Conservation (phyloP, 2,113 vertebrate species). For the Acinonyx jubatus region DNA sequence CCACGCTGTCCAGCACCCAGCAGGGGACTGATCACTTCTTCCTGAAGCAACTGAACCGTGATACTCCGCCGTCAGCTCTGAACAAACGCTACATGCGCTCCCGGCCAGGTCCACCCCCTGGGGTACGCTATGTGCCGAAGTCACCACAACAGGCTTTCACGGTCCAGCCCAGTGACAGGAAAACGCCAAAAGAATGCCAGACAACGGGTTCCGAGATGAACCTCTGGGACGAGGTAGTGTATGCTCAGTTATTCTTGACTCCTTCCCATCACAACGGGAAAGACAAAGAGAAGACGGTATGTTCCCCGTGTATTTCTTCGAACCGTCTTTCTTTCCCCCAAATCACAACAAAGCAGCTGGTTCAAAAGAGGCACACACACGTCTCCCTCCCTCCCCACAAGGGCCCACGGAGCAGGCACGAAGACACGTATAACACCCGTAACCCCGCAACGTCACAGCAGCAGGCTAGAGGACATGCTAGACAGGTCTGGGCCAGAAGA, state of each 20-base stretch:
- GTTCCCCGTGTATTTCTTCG: not conserved
- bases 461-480: not conserved
- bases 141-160: not conserved
- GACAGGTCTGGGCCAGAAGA: accelerated
- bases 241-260: not conserved
- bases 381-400: not conserved
- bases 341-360: not conserved
- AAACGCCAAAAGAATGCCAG: not conserved
- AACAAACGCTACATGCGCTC: accelerated
- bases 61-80: not conserved
- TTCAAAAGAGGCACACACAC: not conserved
- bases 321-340: not conserved
- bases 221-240: not conserved
- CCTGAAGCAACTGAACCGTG: not conserved
- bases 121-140: not conserved
- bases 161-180: not conserved
- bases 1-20: not conserved
- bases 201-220: not conserved
- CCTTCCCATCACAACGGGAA: not conserved
- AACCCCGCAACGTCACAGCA: not conserved
- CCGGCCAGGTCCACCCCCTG: not conserved
- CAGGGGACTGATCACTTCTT: not conserved
- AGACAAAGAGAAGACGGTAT: not conserved
- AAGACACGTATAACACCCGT: not conserved
- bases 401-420: not conserved